Evolutionary conservation across 2,888 invertebrate species (phyloP).

Genomic region (Limnephilus lunatus): DNA sequence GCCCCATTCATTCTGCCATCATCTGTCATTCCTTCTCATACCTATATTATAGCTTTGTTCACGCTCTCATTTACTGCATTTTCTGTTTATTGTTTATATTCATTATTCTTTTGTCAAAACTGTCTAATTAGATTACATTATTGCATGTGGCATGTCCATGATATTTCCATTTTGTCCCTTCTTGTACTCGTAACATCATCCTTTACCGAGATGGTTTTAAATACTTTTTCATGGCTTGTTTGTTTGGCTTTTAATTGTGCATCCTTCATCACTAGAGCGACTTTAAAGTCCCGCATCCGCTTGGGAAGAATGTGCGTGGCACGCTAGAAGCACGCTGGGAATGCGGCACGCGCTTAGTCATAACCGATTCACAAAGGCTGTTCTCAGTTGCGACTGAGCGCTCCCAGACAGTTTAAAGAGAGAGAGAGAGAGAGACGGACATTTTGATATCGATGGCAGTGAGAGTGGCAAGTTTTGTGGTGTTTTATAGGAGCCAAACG

Average conservation of each 20-base stretch:
- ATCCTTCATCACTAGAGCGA: conserved; percentile 42
- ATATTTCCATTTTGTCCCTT: conserved; percentile 6
- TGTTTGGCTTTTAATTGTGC: conserved; percentile 41
- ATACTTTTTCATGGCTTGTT: neutral
- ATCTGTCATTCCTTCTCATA: conserved; percentile 67
- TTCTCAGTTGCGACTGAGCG: conserved; percentile 39
- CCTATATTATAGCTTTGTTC: conserved; percentile 62
- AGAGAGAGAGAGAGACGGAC: conserved; percentile 62
- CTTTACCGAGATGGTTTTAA: neutral
- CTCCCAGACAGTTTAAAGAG: conserved; percentile 1
- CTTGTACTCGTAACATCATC: neutral
- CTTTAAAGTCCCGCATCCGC: neutral
- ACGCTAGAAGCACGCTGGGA: conserved; percentile 21
- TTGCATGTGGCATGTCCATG: conserved; percentile 55
- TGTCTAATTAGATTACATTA: conserved; percentile 22
- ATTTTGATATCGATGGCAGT: conserved; percentile 59
- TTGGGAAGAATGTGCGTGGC: conserved; percentile 18
- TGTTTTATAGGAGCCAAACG: conserved; percentile 66
- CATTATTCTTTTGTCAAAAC: conserved; percentile 10
- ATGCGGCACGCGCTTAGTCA: conserved; percentile 37
- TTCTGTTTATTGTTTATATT: conserved; percentile 48
- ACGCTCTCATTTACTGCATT: conserved; percentile 56
- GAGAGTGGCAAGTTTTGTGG: conserved; percentile 65
- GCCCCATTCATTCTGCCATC: conserved; percentile 69
- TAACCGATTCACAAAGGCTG: conserved; percentile 65